phyloP scores from a whole-genome alignment of 2,113 vertebrate genomes.

The Lamprologus lemairii region DNA sequence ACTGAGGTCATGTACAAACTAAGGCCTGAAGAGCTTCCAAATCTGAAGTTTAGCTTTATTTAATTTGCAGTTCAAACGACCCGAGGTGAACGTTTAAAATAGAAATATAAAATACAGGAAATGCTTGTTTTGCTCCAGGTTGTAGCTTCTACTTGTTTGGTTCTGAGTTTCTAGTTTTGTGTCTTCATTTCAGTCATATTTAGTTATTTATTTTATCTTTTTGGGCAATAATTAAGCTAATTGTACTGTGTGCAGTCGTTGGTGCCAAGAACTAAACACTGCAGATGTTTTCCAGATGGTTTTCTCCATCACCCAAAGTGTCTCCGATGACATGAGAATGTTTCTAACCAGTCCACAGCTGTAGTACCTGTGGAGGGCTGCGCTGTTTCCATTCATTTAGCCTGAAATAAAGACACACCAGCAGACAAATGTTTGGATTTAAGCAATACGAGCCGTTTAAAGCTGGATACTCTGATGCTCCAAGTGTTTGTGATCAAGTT shows the following conservation, averaged over 20 bases:
- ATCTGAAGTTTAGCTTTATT: background rate
- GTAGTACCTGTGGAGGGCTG: background rate
- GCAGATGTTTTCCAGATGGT: background rate
- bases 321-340: background rate
- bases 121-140: background rate
- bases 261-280: background rate
- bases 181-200: background rate
- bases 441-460: background rate
- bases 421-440: background rate
- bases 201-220: background rate
- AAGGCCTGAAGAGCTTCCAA: background rate
- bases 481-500: background rate
- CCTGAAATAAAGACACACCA: background rate
- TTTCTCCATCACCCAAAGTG: background rate
- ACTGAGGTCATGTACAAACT: background rate
- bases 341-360: background rate
- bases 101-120: background rate
- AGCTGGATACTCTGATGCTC: background rate
- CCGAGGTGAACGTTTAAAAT: background rate
- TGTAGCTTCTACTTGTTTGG: background rate
- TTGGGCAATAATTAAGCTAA: background rate
- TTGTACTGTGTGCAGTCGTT: background rate
- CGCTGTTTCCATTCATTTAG: background rate
- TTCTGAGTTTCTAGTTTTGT: background rate
- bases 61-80: background rate